Percentiles rank a stretch among this genome's conserved stretches.
Conservation (phyloP, 2,888 invertebrate genomes). For the Ommatoiulus sabulosus region DNA sequence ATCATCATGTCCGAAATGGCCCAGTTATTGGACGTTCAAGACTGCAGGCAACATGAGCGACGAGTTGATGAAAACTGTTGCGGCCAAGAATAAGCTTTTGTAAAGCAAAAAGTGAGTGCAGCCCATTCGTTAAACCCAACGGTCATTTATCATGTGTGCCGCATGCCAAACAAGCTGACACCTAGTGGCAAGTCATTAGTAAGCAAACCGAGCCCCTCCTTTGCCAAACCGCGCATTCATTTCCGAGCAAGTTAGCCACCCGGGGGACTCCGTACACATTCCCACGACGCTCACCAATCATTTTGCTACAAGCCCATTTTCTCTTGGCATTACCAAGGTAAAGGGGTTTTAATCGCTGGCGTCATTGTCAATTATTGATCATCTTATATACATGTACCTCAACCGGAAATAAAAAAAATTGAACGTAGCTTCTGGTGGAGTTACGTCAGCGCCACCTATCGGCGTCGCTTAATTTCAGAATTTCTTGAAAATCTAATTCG, state of each 20-base stretch:
- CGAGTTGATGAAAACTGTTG: constrained; percentile 11
- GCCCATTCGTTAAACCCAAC: constrained; percentile 19
- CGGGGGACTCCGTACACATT: constrained; percentile 9
- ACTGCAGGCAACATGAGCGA: background rate
- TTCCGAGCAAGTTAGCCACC: constrained; percentile 11
- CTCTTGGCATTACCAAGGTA: background rate
- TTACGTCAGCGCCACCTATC: background rate
- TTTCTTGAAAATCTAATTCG: too few relatives aligned
- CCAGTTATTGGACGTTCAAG: background rate
- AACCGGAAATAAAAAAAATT: background rate
- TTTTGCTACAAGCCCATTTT: background rate
- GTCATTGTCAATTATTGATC: constrained; percentile 12
- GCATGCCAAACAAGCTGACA: constrained; percentile 19
- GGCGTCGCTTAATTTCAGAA: background rate
- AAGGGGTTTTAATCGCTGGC: constrained; percentile 4
- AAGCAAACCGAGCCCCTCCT: constrained; percentile 19
- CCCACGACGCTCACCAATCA: background rate
- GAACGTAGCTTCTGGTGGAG: background rate
- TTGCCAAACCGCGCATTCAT: constrained; percentile 19
- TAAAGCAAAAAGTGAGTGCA: background rate
- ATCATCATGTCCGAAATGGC: background rate
- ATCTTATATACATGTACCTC: background rate
- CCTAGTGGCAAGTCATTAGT: constrained; percentile 12
- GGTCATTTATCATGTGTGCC: constrained; percentile 5
- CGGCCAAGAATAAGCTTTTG: background rate